Conservation (phyloP, 2,113 vertebrate genomes). For the Columba janthina region DNA sequence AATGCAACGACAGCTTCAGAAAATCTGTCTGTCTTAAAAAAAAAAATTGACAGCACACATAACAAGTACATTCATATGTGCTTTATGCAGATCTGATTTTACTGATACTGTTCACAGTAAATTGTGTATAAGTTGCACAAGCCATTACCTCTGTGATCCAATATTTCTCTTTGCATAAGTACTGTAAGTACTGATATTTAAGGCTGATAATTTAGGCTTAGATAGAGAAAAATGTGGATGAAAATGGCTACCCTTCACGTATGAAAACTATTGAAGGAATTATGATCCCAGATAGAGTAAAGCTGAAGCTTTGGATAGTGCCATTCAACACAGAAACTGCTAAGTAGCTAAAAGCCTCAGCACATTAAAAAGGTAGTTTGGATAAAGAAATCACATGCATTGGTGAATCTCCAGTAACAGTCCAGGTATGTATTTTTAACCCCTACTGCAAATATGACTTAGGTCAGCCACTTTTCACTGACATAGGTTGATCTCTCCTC, state of each 20-base stretch:
- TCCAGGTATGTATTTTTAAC: not conserved
- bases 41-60: not conserved
- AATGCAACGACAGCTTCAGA: not conserved
- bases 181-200: not conserved
- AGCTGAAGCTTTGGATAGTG: not conserved
- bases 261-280: not conserved
- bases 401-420: not conserved
- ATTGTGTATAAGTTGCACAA: not conserved
- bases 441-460: not conserved
- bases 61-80: not conserved
- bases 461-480: not conserved
- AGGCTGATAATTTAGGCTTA: not conserved
- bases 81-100: not conserved
- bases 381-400: not conserved
- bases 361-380: not conserved
- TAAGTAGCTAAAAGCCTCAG: not conserved
- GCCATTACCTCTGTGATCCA: not conserved
- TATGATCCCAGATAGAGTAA: not conserved
- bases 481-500: not conserved
- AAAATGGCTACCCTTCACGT: not conserved
- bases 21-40: constrained; percentile 20
- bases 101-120: not conserved
- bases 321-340: not conserved
- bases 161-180: not conserved
- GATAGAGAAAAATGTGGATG: not conserved